These are phyloP conservation scores for Gambelia wislizenii DNA, from an alignment of 2,797 vertebrate genomes.

Conservation along the genomic window DNA sequence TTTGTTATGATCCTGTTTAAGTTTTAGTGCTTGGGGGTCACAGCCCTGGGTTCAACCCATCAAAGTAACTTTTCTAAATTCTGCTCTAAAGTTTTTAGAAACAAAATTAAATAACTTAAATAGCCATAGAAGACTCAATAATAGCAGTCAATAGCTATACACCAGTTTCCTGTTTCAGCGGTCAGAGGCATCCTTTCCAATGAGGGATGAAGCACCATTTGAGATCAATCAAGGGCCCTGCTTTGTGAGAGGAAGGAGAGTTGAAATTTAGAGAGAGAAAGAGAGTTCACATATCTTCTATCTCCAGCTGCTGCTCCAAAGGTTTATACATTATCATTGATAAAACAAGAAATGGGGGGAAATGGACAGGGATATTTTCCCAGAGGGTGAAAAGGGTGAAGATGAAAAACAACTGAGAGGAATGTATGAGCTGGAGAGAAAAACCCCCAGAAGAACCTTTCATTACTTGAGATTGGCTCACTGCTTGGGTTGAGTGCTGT, in stretches of 20 bases:
- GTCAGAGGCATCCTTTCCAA: too few relatives aligned
- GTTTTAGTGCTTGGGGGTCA: too few relatives aligned
- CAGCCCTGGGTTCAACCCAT: too few relatives aligned
- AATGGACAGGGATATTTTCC: not conserved
- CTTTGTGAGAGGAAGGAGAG: not conserved
- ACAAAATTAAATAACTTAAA: not conserved
- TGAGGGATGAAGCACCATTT: not conserved
- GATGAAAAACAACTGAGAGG: not conserved
- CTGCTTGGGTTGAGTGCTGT: accelerated
- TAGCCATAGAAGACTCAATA: not conserved
- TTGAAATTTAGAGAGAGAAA: too few relatives aligned
- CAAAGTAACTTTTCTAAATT: too few relatives aligned
- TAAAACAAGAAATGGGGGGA: not conserved
- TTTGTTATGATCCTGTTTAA: too few relatives aligned
- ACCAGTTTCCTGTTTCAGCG: not conserved
- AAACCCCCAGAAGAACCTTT: accelerated
- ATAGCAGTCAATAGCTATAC: not conserved
- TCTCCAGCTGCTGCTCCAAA: not conserved
- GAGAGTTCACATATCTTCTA: accelerated
- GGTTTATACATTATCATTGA: constrained; percentile 4
- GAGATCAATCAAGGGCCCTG: not conserved
- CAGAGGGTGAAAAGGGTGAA: not conserved
- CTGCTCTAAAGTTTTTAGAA: too few relatives aligned
- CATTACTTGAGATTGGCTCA: not conserved
- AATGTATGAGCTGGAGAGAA: not conserved